phyloP scores from a whole-genome alignment of 2,113 vertebrate genomes.

The Phoxinus phoxinus region DNA sequence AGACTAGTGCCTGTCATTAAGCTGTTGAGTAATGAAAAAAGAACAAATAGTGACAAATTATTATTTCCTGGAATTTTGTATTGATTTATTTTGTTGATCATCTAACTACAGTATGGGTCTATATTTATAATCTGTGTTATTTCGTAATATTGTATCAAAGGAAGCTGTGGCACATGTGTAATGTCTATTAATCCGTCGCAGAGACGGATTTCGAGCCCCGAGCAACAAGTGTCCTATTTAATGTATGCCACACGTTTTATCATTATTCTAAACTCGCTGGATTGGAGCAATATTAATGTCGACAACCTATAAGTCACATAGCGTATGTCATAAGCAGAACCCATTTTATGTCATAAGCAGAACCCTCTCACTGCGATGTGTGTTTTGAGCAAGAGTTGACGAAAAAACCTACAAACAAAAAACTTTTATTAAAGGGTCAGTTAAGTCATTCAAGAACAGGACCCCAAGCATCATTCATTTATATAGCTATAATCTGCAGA shows the following conservation, averaged over 20 bases:
- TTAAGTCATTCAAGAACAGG: neutral
- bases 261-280: neutral
- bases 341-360: neutral
- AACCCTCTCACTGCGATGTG: conserved; percentile 7
- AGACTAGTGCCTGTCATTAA: neutral
- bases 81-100: neutral
- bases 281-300: neutral
- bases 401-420: neutral
- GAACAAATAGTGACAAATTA: neutral
- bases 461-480: neutral
- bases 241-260: conserved; percentile 33
- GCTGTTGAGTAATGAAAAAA: neutral
- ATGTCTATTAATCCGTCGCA: neutral
- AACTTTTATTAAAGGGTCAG: conserved; percentile 20
- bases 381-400: neutral
- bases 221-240: conserved; percentile 73
- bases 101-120: neutral
- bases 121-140: neutral
- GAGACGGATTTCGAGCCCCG: conserved; percentile 46
- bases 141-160: neutral
- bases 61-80: neutral
- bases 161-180: conserved; percentile 6
- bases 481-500: neutral
- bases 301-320: neutral
- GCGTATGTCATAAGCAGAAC: conserved; percentile 7